Evolutionary conservation across 2,888 invertebrate genomes (phyloP).

Genomic region (Meliscaeva auricollis): DNA sequence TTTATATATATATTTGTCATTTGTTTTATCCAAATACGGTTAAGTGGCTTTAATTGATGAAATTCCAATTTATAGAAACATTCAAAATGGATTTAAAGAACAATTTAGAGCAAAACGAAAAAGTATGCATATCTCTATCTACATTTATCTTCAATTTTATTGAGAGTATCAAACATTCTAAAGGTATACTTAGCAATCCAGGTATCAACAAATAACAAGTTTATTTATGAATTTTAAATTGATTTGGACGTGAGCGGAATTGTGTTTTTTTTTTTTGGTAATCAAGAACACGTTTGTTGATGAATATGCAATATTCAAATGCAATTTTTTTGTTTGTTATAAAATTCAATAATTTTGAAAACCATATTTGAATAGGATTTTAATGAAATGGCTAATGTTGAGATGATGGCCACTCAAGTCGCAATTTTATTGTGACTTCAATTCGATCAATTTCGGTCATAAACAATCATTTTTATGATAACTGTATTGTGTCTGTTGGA

Average conservation of each 20-base stretch:
- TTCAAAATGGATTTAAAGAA: conserved; percentile 7
- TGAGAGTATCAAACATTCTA: neutral
- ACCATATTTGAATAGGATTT: conserved; percentile 39
- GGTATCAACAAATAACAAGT: neutral
- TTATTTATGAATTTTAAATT: conserved; percentile 13
- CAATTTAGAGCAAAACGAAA: neutral
- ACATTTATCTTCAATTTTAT: too few relatives aligned
- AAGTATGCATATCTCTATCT: neutral
- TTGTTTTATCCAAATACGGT: neutral
- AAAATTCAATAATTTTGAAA: neutral
- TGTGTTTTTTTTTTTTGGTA: neutral
- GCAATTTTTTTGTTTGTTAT: conserved; percentile 14
- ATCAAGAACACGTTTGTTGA: conserved; percentile 29
- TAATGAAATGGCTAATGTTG: conserved; percentile 30
- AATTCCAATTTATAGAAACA: conserved; percentile 35
- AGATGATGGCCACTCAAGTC: conserved; percentile 27
- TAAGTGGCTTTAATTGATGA: neutral
- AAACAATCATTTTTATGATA: conserved; percentile 58
- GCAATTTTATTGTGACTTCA: conserved; percentile 38
- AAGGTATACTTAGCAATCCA: too few relatives aligned
- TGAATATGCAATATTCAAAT: conserved; percentile 55
- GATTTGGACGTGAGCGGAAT: neutral
- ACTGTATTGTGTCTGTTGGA: conserved; percentile 22
- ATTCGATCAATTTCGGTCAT: conserved; percentile 48
- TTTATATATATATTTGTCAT: neutral